These are phyloP conservation scores for Chauna torquata DNA, from an alignment of 2,113 vertebrate genomes.

Conservation along the genomic window DNA sequence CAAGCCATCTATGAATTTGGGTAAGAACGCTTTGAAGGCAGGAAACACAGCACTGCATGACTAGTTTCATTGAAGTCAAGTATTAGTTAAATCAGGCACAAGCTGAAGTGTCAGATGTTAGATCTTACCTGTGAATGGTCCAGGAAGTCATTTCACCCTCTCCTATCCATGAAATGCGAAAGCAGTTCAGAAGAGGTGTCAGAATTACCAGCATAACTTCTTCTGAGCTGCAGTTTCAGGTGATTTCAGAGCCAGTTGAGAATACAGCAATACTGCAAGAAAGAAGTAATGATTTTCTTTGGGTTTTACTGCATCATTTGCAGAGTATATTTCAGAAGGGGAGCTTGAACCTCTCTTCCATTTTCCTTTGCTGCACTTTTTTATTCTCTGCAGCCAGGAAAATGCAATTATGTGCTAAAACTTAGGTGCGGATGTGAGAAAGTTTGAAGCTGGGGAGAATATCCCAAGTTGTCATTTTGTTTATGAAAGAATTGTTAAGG, in stretches of 20 bases:
- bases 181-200: neutral
- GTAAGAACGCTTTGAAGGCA: neutral
- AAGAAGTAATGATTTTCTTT: neutral
- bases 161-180: neutral
- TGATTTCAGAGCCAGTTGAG: neutral
- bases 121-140: neutral
- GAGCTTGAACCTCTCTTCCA: neutral
- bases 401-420: neutral
- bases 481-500: neutral
- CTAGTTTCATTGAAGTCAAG: neutral
- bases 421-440: neutral
- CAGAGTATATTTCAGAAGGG: neutral
- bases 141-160: neutral
- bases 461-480: neutral
- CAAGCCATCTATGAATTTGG: neutral
- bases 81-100: neutral
- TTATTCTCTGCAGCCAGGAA: neutral
- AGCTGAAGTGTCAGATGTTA: neutral
- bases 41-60: neutral
- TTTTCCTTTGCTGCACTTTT: neutral
- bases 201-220: neutral
- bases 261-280: neutral
- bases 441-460: neutral
- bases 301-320: neutral
- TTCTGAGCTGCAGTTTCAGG: neutral